phyloP scores from a whole-genome alignment of 2,113 vertebrate species.

The Mastomys natalensis region DNA sequence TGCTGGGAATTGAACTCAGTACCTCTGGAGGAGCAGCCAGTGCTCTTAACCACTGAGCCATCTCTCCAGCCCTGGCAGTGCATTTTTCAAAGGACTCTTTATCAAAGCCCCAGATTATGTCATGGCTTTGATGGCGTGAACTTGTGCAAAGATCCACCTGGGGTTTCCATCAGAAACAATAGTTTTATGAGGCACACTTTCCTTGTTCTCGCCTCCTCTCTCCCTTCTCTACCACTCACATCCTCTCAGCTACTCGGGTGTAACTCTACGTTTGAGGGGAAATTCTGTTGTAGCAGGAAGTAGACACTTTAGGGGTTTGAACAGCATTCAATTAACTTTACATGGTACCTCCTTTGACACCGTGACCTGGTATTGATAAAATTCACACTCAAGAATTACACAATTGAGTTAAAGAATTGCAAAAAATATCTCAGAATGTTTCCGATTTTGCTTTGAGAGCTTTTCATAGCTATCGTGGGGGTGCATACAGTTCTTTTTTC shows the following conservation, averaged over 20 bases:
- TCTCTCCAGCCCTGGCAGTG: not conserved
- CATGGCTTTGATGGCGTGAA: too few species aligned
- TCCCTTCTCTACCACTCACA: not conserved
- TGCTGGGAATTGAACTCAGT: too few species aligned
- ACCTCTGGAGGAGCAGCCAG: too few species aligned
- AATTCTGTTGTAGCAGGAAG: not conserved
- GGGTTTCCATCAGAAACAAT: not conserved
- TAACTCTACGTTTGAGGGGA: not conserved
- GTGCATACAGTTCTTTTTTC: not conserved
- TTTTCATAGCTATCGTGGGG: not conserved
- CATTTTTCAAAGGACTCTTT: not conserved
- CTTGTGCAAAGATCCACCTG: not conserved
- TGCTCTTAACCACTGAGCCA: too few species aligned
- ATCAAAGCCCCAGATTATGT: not conserved
- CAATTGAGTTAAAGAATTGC: not conserved
- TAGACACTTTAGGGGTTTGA: not conserved
- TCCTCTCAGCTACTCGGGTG: not conserved
- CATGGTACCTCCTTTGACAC: rapidly evolving
- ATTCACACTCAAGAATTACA: not conserved
- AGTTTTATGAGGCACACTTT: not conserved
- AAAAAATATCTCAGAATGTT: not conserved
- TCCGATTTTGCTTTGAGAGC: not conserved
- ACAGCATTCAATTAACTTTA: rapidly evolving
- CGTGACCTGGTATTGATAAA: not conserved
- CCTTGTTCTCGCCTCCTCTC: not conserved